Conservation (phyloP, 2,797 vertebrate species). For the Notoglanidium macrostoma region DNA sequence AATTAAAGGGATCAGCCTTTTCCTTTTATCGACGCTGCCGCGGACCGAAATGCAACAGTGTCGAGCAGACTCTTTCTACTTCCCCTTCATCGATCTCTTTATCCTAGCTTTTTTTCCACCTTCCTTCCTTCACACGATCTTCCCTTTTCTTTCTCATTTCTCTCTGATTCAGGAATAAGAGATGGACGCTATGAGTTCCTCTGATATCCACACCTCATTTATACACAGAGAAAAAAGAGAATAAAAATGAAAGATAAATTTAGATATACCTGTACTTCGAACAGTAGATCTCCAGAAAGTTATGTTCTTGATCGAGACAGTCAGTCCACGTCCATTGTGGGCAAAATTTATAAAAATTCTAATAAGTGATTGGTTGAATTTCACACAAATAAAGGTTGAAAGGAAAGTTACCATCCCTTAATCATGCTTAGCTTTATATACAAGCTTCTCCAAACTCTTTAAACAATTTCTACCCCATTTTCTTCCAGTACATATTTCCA, state of each 20-base stretch:
- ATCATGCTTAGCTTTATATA: background rate
- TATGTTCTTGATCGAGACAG: background rate
- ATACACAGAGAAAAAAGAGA: background rate
- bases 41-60: conserved; percentile 69
- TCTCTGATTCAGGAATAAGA: background rate
- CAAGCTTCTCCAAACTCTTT: background rate
- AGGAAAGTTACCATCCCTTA: background rate
- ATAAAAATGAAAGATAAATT: background rate
- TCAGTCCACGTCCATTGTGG: background rate
- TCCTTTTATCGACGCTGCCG: conserved; percentile 66
- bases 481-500: background rate
- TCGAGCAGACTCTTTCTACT: conserved; percentile 13
- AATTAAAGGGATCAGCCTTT: conserved; percentile 71
- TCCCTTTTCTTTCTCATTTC: background rate
- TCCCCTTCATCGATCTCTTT: background rate
- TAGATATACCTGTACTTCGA: background rate
- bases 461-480: background rate
- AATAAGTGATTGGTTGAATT: background rate
- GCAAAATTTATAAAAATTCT: background rate
- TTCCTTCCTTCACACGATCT: background rate
- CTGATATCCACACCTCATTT: background rate
- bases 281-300: background rate
- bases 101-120: background rate
- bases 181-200: background rate
- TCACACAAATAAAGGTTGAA: background rate